Evolutionary conservation across 2,797 vertebrate species (phyloP).

Genomic region (Ara ararauna): DNA sequence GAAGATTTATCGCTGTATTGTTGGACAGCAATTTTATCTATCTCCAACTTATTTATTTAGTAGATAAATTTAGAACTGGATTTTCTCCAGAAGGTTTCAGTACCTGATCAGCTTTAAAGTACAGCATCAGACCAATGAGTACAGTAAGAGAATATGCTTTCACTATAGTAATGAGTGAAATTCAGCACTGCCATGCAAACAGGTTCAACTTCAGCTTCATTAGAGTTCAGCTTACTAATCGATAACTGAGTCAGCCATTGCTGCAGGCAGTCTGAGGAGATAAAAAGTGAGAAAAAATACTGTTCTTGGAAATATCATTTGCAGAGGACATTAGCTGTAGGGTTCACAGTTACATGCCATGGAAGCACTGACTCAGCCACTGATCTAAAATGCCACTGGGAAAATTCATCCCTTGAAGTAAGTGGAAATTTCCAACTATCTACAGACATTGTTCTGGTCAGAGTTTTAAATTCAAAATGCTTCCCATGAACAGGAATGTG

Average conservation of each 20-base stretch:
- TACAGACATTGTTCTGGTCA: not conserved
- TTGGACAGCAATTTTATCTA: not conserved
- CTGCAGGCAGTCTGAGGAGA: not conserved
- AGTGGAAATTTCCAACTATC: not conserved
- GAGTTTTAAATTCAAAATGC: not conserved
- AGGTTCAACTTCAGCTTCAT: constrained; percentile 24
- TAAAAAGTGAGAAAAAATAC: constrained; percentile 36
- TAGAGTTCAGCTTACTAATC: constrained; percentile 29
- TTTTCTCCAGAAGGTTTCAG: constrained; percentile 18
- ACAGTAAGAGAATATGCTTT: constrained; percentile 36
- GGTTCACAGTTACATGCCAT: not conserved
- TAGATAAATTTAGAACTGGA: constrained; percentile 28
- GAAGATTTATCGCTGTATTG: not conserved
- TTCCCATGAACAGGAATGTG: not conserved
- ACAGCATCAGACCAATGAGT: not conserved
- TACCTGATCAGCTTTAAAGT: not conserved
- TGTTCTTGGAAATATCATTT: constrained; percentile 28
- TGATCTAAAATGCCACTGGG: not conserved
- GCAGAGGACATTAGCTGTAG: not conserved
- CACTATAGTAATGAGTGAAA: constrained; percentile 5
- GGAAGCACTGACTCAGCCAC: constrained; percentile 1
- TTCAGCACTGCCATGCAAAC: constrained; percentile 19
- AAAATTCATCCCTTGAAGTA: not conserved
- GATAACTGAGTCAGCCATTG: not conserved
- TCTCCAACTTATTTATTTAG: constrained; percentile 6